These are phyloP conservation scores for Lepidurus apus DNA, from an alignment of 1,140 invertebrate species.

Conservation along the genomic window DNA sequence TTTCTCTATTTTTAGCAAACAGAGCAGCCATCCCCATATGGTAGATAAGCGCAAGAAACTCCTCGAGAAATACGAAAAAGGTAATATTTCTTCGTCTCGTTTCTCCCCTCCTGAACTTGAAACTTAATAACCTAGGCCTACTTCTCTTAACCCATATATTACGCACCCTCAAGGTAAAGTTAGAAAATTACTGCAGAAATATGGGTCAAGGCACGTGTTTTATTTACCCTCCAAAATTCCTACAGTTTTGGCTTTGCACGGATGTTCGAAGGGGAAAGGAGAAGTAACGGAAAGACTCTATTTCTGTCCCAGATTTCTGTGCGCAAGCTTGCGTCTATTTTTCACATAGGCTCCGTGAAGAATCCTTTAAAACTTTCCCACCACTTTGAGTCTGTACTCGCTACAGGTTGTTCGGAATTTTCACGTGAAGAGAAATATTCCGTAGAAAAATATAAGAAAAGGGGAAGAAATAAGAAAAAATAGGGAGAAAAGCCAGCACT, in stretches of 20 bases:
- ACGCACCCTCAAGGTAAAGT: background rate
- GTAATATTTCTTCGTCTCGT: background rate
- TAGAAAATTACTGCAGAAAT: background rate
- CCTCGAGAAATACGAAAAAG: constrained; percentile 26
- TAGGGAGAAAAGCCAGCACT: background rate
- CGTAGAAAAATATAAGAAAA: too few relatives aligned
- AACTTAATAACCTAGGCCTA: background rate
- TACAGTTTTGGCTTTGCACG: background rate
- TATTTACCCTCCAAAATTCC: background rate
- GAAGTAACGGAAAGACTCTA: background rate
- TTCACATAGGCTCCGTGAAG: background rate
- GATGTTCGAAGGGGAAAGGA: background rate
- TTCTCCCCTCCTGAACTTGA: background rate
- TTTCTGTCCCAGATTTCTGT: constrained; percentile 7
- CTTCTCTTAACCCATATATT: constrained; percentile 16
- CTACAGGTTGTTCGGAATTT: background rate
- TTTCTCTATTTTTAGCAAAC: constrained; percentile 6
- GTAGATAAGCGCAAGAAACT: constrained; percentile 14
- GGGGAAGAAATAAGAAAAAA: background rate
- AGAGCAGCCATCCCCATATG: constrained; percentile 13
- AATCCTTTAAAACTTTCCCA: background rate
- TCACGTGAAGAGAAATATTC: too few relatives aligned
- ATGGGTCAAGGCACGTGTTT: constrained; percentile 1
- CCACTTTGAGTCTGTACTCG: background rate
- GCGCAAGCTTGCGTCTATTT: constrained; percentile 15